Conservation (phyloP, 2,888 invertebrate genomes). For the Gortyna flavago region DNA sequence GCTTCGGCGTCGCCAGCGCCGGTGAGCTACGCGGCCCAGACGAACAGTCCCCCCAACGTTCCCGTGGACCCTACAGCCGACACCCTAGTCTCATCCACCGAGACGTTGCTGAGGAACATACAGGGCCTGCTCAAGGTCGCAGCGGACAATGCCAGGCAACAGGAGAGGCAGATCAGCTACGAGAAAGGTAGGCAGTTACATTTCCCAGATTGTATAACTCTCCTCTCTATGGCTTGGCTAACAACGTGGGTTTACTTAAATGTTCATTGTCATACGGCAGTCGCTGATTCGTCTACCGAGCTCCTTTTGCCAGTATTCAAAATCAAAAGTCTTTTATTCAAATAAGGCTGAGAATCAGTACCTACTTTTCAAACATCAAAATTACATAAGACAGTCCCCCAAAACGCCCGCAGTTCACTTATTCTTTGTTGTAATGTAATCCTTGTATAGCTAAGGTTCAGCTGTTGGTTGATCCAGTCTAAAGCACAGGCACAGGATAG, state of each 20-base stretch:
- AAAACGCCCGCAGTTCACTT: too few relatives aligned
- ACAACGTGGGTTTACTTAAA: not conserved
- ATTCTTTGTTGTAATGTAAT: not conserved
- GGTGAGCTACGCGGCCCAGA: conserved; percentile 94
- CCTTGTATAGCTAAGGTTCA: not conserved
- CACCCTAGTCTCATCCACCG: conserved; percentile 94
- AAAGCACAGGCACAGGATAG: not conserved
- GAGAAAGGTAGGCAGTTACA: conserved; percentile 95
- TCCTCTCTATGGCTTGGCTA: not conserved
- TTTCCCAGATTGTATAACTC: not conserved
- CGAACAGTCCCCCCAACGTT: conserved; percentile 88
- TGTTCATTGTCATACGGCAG: not conserved
- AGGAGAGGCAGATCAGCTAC: conserved; percentile 98
- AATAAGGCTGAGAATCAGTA: too few relatives aligned
- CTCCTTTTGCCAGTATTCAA: not conserved
- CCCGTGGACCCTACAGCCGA: conserved; percentile 87
- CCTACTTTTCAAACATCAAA: too few relatives aligned
- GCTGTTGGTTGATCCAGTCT: not conserved
- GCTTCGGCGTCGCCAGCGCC: conserved; percentile 92
- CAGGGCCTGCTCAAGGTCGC: conserved; percentile 98
- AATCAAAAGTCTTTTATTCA: too few relatives aligned
- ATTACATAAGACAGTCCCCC: too few relatives aligned
- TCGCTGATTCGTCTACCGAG: not conserved
- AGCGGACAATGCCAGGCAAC: conserved; percentile 98
- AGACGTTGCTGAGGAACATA: conserved; percentile 98